A percentile compares a stretch with the other conserved stretches of the same genome.
phyloP scores from a whole-genome alignment of 2,113 vertebrate species.

The Paradisaea rubra region DNA sequence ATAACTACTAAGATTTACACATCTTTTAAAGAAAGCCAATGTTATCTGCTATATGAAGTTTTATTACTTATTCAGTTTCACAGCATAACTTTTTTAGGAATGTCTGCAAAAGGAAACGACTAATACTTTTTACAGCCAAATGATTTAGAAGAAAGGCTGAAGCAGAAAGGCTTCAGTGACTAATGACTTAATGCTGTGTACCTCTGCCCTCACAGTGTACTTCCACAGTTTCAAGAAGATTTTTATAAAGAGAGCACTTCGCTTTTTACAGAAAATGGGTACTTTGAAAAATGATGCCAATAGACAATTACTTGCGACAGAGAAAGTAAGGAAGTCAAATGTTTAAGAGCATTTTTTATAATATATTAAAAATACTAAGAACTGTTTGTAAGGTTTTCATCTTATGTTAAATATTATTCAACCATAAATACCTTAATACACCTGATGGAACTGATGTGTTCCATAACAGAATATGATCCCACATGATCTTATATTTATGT shows the following conservation, averaged over 20 bases:
- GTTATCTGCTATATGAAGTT: background rate
- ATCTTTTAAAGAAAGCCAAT: background rate
- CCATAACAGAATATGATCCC: background rate
- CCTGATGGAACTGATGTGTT: background rate
- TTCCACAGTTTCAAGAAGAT: background rate
- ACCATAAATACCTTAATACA: background rate
- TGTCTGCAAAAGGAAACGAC: background rate
- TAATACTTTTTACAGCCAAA: background rate
- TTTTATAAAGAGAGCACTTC: background rate
- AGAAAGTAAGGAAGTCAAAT: background rate
- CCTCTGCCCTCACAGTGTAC: background rate
- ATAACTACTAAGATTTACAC: background rate
- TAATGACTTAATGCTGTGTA: background rate
- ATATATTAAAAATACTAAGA: background rate
- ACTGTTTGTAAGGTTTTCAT: background rate
- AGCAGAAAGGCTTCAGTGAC: background rate
- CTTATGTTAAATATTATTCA: background rate
- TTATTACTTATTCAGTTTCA: background rate
- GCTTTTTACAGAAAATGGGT: background rate
- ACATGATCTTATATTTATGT: background rate
- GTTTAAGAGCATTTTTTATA: background rate
- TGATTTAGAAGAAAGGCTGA: background rate
- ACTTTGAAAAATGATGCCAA: background rate
- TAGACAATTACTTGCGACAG: background rate
- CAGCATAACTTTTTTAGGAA: background rate